Percentiles rank a stretch among this genome's conserved stretches.
phyloP scores from a whole-genome alignment of 1,140 invertebrate genomes.

The Streblospio benedicti region DNA sequence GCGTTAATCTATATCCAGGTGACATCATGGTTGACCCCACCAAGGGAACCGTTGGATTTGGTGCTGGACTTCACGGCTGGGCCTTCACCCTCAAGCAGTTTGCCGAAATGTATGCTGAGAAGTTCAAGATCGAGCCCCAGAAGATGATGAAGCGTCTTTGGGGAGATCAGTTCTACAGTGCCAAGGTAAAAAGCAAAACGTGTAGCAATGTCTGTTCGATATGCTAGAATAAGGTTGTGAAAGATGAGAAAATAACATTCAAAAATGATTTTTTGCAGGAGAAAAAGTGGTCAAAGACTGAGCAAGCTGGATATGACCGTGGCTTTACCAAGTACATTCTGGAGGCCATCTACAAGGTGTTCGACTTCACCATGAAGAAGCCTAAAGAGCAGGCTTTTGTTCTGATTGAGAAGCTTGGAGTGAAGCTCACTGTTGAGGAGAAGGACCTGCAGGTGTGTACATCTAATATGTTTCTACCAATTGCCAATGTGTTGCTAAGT shows the following conservation, averaged over 20 bases:
- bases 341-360: slow-evolving; percentile 97
- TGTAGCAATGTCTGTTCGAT: not conserved
- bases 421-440: slow-evolving; percentile 87
- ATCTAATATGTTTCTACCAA: slow-evolving; percentile 47
- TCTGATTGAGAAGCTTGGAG: slow-evolving; percentile 75
- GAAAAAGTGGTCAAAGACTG: slow-evolving; percentile 95
- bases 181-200: no score
- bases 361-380: slow-evolving; percentile 96
- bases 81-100: slow-evolving; percentile 99
- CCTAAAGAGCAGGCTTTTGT: slow-evolving; percentile 82
- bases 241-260: no score
- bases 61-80: slow-evolving; percentile 97
- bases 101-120: slow-evolving; percentile 95
- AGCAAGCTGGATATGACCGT: slow-evolving; percentile 76
- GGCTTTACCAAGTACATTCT: slow-evolving; percentile 98
- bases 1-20: no score
- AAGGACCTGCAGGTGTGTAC: slow-evolving; percentile 82
- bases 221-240: not conserved
- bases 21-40: slow-evolving; percentile 72
- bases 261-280: no score
- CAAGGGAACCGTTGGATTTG: slow-evolving; percentile 98
- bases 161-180: slow-evolving; percentile 98
- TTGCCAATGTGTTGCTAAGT: no score
- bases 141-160: slow-evolving; percentile 90
- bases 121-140: slow-evolving; percentile 92